Evolutionary conservation across 2,113 vertebrate genomes (phyloP), one percentile per base, ranked within the genome.

Genomic region (Zapornia atra): DNA sequence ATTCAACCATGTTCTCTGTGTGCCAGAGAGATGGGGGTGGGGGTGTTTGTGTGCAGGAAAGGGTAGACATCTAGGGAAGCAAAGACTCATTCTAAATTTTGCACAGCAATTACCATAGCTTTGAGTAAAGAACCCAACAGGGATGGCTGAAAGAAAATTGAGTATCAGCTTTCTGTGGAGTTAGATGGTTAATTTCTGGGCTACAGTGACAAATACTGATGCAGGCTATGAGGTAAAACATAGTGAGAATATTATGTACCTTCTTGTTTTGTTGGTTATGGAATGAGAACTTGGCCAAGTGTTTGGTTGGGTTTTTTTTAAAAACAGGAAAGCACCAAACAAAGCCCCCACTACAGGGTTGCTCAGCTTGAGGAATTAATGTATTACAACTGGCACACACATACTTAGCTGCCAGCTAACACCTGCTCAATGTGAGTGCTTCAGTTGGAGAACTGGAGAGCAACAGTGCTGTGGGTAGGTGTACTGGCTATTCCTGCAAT

Each of bases 261-360:
- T 63, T 26, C 60, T 82, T 89, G 22, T 82, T 89, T 50, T 50
- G 17, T 44, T 66, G 20, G 7, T 59, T 77, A n/a, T 42, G 36
- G 42, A 66, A 66, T 33, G 51, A 82, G 78, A 94, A 56, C 10
- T 69, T 82, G 24, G 4, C 26, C 12, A 51, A 28, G n/a, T 19
- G 16, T 18, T 17, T 51, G 14, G 12, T 20, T 48, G 19, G 19
- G 48, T 10, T 48, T 75, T 34, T 12, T 72, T 56, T n/a, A 9
- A 56, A 56, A 28, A 68, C 12, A 36, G 28, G 38, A 31, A 54
- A 29, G 40, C 8, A 34, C 16, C 7, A 50, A 33, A 54, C 15
- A 59, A 72, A n/a, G 0, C 4, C 17, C 2, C 2, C 1, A 1
- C 5, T 51, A 78, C 57, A 38, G 33, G 31, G 34, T 5, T 56